A percentile compares a stretch with the other conserved stretches of the same genome.
Conservation (phyloP, 1,140 invertebrate species). For the Lepidurus apus region DNA sequence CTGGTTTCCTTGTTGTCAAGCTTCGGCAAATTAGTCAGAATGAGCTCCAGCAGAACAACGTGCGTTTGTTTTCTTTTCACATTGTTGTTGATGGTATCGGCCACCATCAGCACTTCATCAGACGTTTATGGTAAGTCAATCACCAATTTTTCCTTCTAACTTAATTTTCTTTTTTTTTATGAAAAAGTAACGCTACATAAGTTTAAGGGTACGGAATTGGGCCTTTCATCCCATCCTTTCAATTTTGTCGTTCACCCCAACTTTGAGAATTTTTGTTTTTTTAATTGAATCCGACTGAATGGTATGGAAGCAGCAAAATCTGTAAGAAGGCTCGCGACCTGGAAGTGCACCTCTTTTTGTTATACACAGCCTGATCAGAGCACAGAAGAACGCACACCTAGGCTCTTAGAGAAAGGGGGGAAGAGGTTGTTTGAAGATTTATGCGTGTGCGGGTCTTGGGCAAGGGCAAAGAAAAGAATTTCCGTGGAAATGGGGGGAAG, state of each 20-base stretch:
- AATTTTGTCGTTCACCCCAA: too few species aligned
- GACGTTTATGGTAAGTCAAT: constrained; percentile 18
- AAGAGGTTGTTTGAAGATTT: background rate
- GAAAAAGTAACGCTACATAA: too few species aligned
- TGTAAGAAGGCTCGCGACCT: too few species aligned
- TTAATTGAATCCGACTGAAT: too few species aligned
- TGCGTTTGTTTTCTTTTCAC: background rate
- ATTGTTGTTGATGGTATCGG: background rate
- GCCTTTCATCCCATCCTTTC: too few species aligned
- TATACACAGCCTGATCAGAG: too few species aligned
- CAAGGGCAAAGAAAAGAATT: background rate
- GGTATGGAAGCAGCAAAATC: too few species aligned
- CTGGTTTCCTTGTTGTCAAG: background rate
- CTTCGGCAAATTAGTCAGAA: background rate
- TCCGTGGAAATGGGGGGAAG: background rate
- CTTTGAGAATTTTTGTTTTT: too few species aligned
- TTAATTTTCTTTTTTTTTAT: too few species aligned
- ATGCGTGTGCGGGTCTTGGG: background rate
- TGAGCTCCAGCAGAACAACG: background rate
- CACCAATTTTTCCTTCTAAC: background rate
- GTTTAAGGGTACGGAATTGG: too few species aligned
- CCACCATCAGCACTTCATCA: background rate
- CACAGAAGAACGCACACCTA: too few species aligned
- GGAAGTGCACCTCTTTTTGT: too few species aligned
- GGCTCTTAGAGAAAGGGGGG: background rate